Percentiles rank a stretch among this genome's conserved stretches.
These are phyloP conservation scores for Nannoperca obscura DNA, from an alignment of 2,797 vertebrate genomes.

Conservation along the genomic window DNA sequence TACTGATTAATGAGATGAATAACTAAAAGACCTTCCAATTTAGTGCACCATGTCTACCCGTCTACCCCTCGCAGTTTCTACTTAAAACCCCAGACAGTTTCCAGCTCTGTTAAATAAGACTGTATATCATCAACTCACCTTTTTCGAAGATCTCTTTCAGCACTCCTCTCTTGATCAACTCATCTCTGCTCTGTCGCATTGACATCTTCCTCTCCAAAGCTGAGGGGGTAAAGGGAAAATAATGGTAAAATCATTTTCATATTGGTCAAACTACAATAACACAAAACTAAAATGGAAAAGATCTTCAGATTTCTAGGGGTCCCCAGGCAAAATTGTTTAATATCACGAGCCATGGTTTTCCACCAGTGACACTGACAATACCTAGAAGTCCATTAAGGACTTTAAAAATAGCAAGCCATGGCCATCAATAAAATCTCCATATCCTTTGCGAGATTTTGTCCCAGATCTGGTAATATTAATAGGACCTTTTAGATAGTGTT, in stretches of 20 bases:
- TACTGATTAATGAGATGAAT: conserved; percentile 66
- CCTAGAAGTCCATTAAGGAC: not conserved
- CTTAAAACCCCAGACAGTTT: conserved; percentile 8
- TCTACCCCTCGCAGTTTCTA: conserved; percentile 15
- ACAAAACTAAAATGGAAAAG: not conserved
- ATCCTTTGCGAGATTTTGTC: not conserved
- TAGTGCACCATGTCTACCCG: not conserved
- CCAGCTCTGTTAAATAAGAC: conserved; percentile 8
- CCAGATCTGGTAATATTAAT: not conserved
- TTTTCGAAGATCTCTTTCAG: conserved; percentile 99
- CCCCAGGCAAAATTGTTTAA: not conserved
- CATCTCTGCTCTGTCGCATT: conserved; percentile 96
- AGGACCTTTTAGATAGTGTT: not conserved
- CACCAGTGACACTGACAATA: not conserved
- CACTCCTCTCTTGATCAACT: conserved; percentile 97
- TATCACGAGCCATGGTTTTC: not conserved
- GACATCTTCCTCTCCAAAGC: conserved; percentile 99
- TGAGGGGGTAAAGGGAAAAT: conserved; percentile 67
- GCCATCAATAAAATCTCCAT: not conserved
- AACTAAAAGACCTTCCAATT: conserved; percentile 42
- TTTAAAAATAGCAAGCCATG: not conserved
- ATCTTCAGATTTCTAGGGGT: not conserved
- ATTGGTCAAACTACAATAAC: not conserved
- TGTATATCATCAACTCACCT: conserved; percentile 85
- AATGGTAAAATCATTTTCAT: conserved; percentile 18